Percentiles rank a stretch among this genome's conserved stretches.
Conservation (phyloP, 2,113 vertebrate species). For the Brachypteracias leptosomus region DNA sequence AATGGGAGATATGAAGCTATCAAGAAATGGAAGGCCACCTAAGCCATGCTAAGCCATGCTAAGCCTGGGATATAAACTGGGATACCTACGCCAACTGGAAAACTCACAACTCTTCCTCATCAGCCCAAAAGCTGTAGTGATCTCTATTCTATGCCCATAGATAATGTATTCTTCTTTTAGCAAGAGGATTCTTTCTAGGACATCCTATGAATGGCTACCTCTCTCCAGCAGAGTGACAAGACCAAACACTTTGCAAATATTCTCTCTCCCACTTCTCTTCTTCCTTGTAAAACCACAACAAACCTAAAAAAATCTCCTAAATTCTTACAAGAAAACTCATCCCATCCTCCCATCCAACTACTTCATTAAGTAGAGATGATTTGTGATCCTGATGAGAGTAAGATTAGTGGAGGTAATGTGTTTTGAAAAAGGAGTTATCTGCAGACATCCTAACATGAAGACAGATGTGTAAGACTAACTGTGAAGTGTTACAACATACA, state of each 20-base stretch:
- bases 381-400: background rate
- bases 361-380: background rate
- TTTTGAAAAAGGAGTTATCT: background rate
- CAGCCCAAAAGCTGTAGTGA: background rate
- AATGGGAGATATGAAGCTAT: background rate
- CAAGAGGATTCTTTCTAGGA: background rate
- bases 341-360: background rate
- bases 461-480: background rate
- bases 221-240: background rate
- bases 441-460: background rate
- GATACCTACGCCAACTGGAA: background rate
- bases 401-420: background rate
- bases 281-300: background rate
- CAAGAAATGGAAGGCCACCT: background rate
- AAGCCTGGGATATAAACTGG: too few relatives aligned
- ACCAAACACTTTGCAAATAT: background rate
- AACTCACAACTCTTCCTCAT: background rate
- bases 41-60: background rate
- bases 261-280: background rate
- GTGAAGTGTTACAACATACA: background rate
- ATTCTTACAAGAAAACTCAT: background rate
- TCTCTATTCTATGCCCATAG: background rate
- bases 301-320: background rate
- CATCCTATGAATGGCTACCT: background rate
- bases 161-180: background rate